Evolutionary conservation across 2,797 vertebrate genomes (phyloP), one percentile per base, ranked within the genome.

Genomic region (Smutsia gigantea): DNA sequence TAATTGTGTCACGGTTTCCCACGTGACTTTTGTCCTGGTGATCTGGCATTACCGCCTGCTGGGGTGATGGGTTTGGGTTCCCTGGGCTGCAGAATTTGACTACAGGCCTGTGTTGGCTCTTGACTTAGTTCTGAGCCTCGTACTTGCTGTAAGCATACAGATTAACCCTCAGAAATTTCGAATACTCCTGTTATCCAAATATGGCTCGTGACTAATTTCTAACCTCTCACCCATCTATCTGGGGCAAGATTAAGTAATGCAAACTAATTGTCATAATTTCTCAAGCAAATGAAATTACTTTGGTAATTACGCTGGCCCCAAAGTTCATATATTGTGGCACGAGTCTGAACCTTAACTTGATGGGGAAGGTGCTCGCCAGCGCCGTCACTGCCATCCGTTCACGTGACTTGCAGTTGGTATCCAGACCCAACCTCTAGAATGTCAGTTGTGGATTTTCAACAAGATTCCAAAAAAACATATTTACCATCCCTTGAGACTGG

Each of bases 261-360:
- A 88, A 57, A 49, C 64, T 87, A 29, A 63, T 21, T 21, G 21
- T 49, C 51, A 64, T 71, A 37, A 92, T 64, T 90, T 96, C 75
- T 42, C 4, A 1, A 49, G 59, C 37, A 74, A 82, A 93, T 39
- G 12, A 81, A 53, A 57, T 68, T 25, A 64, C 49, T n/a, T 55
- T 21, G 37, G 53, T 10, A 18, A 63, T 27, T 21, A 66, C 5
- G 53, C 42, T 12, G 19, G 46, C 29, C 46, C 63, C 59, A 8
- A 25, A 71, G n/a, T 31, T 59, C 46, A 46, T 37, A 19, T 2
- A 4, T 2, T 37, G 53, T 21, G 3, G 17, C 29, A 4, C 51
- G 19, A 8, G 53, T 14, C 4, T 18, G 59, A 57, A 31, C 7
- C 0, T n/a, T 8, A 4, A 51, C 72, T 29, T 27, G 2, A 5